Evolutionary conservation across 2,888 invertebrate species (phyloP), one percentile per base, ranked within the genome.

Genomic region (Xestia c-nigrum): DNA sequence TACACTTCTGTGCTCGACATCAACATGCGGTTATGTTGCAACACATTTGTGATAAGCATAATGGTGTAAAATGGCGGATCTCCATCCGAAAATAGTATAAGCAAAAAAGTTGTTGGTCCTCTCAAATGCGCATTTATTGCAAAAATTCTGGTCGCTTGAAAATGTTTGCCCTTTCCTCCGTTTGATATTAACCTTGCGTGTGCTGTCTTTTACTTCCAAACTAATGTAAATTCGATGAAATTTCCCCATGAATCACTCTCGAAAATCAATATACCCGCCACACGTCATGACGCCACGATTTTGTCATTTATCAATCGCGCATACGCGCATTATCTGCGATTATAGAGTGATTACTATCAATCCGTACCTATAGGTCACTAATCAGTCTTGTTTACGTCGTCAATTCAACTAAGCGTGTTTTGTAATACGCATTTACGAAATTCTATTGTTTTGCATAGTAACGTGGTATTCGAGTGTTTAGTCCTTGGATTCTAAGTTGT

Each of bases 311-410:
- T 88, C 84, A 83, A 86, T 84, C 66, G 69, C 67, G 59, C 76
- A 89, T 91, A 83, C 66, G 69, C 67, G 59, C 76, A 89, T 91
- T 91, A 92, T 93, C 92, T 90, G 72, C 74, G 75, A 91, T 92
- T 90, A 92, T 85, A 79, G 74, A 76, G 85, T 85, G 92, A 93
- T 93, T 91, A 89, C 80, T 57, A 80, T 84, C 81, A 68, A 77
- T 71, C 21, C 21, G 46, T 52, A 55, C 38, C 47, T 72, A 64
- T 77, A 74, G 81, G 71, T 73, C 71, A 63, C 77, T 90, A 90
- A 93, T 93, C 93, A 95, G 94, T 94, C 78, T 83, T 92, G 88
- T 90, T 89, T 89, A 85, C 86, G 89, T 87, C 89, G 89, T 85
- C 88, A 88, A 85, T 82, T 66, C 57, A 72, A 73, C 63, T 57